Conservation (phyloP, 2,113 vertebrate genomes). For the Tachuris rubrigastra region DNA sequence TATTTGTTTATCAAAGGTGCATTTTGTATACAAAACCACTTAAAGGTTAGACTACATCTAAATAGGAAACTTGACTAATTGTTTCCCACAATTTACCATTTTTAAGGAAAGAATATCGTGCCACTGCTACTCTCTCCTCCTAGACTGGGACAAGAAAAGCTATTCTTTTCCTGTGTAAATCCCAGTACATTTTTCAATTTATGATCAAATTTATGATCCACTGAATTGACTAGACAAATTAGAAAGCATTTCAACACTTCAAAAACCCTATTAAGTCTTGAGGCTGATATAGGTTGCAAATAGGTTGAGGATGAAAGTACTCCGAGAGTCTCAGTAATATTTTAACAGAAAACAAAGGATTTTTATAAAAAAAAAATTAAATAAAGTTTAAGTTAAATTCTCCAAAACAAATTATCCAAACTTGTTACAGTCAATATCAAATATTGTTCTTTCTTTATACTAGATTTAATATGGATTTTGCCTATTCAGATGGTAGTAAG, state of each 20-base stretch:
- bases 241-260: background rate
- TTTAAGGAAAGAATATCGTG: background rate
- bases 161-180: background rate
- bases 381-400: background rate
- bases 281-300: background rate
- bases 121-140: background rate
- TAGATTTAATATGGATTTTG: background rate
- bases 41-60: background rate
- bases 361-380: background rate
- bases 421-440: background rate
- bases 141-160: background rate
- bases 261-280: background rate
- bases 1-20: background rate
- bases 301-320: background rate
- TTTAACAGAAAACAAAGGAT: background rate
- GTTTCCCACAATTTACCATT: background rate
- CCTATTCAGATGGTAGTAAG: background rate
- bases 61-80: background rate
- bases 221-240: background rate
- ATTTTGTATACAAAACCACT: background rate
- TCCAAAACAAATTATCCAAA: background rate
- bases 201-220: background rate
- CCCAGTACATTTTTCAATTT: background rate
- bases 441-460: background rate
- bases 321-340: background rate